A percentile compares a stretch with the other conserved stretches of the same genome.
Evolutionary conservation across 2,797 vertebrate species (phyloP).

Genomic region (Borostomias antarcticus): DNA sequence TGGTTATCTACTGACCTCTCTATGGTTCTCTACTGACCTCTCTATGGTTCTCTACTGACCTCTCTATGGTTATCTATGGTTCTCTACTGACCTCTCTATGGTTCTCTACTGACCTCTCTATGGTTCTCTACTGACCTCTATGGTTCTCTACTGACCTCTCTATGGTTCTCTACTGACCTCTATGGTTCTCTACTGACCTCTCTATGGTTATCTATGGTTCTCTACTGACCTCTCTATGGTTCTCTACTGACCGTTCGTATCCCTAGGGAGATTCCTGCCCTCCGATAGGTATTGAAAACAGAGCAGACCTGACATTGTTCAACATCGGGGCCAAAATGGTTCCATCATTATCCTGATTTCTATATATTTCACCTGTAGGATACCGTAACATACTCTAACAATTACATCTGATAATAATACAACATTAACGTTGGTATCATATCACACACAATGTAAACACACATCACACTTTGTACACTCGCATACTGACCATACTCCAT

Average conservation of each 20-base stretch:
- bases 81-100: conserved; percentile 33
- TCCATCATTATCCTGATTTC: neutral
- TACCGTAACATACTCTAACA: no score
- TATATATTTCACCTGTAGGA: no score
- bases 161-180: conserved; percentile 32
- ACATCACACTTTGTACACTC: no score
- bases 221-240: conserved; percentile 33
- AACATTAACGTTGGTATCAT: no score
- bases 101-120: conserved; percentile 32
- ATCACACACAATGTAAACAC: no score
- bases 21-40: conserved; percentile 29
- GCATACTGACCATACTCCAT: no score
- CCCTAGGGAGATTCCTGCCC: conserved; percentile 8
- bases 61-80: no score
- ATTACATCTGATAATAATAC: no score
- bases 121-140: conserved; percentile 29
- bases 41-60: conserved; percentile 34
- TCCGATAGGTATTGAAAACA: neutral
- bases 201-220: no score
- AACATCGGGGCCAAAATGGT: neutral
- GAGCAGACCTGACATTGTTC: neutral
- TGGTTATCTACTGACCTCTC: no score
- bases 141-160: conserved; percentile 32
- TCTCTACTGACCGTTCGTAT: no score
- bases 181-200: conserved; percentile 32